phyloP scores from a whole-genome alignment of 2,888 invertebrate species.

The Mimumesa dahlbomi region DNA sequence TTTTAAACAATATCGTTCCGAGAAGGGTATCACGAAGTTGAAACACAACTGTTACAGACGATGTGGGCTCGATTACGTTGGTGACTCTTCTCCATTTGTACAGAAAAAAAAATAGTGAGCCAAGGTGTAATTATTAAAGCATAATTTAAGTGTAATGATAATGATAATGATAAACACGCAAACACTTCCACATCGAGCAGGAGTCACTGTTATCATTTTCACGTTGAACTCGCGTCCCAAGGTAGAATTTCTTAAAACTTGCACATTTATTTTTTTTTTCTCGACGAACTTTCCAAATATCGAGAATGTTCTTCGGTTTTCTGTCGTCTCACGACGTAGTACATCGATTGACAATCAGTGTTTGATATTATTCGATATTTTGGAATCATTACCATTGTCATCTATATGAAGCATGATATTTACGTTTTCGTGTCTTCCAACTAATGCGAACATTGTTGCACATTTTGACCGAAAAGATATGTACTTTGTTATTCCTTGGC shows the following conservation, averaged over 20 bases:
- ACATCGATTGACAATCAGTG: constrained; percentile 60
- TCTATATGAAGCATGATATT: constrained; percentile 50
- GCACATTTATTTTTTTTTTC: constrained; percentile 3
- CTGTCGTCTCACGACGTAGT: not conserved
- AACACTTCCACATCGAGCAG: constrained; percentile 52
- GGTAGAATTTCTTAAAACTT: too few relatives aligned
- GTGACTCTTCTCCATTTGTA: constrained; percentile 54
- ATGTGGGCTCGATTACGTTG: not conserved
- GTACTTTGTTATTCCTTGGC: constrained; percentile 9
- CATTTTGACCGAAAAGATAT: constrained; percentile 16
- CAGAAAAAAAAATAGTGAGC: constrained; percentile 50
- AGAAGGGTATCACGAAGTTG: too few relatives aligned
- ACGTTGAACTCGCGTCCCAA: too few relatives aligned
- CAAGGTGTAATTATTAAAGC: constrained; percentile 50
- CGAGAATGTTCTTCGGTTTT: not conserved
- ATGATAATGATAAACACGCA: constrained; percentile 37
- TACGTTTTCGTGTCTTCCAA: constrained; percentile 70
- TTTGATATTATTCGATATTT: constrained; percentile 41
- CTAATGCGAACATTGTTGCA: constrained; percentile 35
- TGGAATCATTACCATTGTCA: constrained; percentile 28
- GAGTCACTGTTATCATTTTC: constrained; percentile 46
- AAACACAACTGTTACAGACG: too few relatives aligned
- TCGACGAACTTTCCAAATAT: not conserved
- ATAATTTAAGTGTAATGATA: constrained; percentile 60
- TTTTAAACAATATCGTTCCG: constrained; percentile 12